Percentiles rank a stretch among this genome's conserved stretches.
Evolutionary conservation across 2,888 invertebrate species (phyloP).

Genomic region (Crepidodera aurea): DNA sequence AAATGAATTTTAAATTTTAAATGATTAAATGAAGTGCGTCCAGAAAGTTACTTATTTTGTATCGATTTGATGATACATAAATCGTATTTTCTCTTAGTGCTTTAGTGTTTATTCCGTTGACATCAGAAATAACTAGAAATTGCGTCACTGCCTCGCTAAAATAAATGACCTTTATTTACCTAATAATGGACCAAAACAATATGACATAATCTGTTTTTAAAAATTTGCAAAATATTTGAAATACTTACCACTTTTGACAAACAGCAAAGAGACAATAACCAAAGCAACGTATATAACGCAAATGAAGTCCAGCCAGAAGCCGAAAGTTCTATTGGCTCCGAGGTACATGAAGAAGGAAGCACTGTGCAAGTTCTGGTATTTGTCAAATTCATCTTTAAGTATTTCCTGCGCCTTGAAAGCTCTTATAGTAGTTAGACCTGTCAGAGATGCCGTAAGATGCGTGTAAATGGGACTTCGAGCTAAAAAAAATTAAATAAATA

Average conservation of each 20-base stretch:
- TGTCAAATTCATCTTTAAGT: conserved; percentile 68
- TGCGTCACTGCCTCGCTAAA: too few relatives aligned
- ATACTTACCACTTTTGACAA: conserved; percentile 66
- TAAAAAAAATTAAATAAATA: conserved; percentile 57
- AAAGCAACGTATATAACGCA: conserved; percentile 70
- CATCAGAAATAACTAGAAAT: too few relatives aligned
- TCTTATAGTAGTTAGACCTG: conserved; percentile 79
- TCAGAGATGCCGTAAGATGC: conserved; percentile 76
- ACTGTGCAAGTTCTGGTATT: conserved; percentile 72
- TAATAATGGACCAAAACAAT: too few relatives aligned
- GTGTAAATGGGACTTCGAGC: conserved; percentile 82
- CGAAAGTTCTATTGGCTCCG: conserved; percentile 72
- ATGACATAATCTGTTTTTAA: too few relatives aligned
- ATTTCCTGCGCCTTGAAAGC: conserved; percentile 72
- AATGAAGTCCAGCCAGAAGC: conserved; percentile 73
- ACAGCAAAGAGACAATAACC: conserved; percentile 70
- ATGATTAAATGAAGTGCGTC: too few relatives aligned
- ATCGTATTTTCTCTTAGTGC: too few relatives aligned
- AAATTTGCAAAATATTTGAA: too few relatives aligned
- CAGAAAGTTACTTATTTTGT: too few relatives aligned
- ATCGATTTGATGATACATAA: too few relatives aligned
- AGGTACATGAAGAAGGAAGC: conserved; percentile 76
- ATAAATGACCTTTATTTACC: too few relatives aligned
- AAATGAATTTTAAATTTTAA: too few relatives aligned
- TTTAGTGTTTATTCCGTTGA: too few relatives aligned